Conservation (phyloP, 2,113 vertebrate genomes). For the Erythrocercus mccallii region DNA sequence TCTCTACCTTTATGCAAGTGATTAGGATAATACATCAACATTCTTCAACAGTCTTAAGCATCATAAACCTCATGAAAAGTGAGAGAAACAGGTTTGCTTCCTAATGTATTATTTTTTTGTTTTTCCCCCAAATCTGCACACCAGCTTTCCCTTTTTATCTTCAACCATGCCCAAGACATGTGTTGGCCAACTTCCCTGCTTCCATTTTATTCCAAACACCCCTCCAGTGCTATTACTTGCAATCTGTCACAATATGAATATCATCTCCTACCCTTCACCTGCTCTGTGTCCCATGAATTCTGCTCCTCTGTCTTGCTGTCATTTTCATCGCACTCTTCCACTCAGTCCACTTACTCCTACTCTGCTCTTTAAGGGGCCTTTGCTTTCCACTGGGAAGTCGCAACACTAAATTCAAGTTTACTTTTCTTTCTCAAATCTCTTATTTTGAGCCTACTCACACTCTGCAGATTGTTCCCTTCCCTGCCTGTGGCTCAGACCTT, state of each 20-base stretch:
- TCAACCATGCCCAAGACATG: not conserved
- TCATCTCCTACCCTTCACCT: not conserved
- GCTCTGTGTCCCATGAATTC: not conserved
- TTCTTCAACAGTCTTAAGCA: not conserved
- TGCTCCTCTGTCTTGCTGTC: not conserved
- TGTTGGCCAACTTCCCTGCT: not conserved
- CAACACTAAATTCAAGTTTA: not conserved
- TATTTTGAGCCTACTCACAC: not conserved
- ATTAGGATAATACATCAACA: not conserved
- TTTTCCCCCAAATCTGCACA: not conserved
- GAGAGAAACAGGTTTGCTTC: not conserved
- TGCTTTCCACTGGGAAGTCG: not conserved
- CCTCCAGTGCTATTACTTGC: not conserved
- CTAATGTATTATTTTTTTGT: not conserved
- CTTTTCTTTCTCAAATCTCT: not conserved
- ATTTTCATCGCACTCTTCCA: not conserved
- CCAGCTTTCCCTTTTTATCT: not conserved
- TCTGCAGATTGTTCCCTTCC: not conserved
- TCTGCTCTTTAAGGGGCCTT: not conserved
- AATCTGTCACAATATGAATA: not conserved
- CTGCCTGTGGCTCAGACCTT: not conserved
- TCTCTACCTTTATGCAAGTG: not conserved
- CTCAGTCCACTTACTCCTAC: not conserved
- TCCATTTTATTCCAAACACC: not conserved
- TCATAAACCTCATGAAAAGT: not conserved